Evolutionary conservation across 1,140 invertebrate species (phyloP).

Genomic region (Atta colombica): DNA sequence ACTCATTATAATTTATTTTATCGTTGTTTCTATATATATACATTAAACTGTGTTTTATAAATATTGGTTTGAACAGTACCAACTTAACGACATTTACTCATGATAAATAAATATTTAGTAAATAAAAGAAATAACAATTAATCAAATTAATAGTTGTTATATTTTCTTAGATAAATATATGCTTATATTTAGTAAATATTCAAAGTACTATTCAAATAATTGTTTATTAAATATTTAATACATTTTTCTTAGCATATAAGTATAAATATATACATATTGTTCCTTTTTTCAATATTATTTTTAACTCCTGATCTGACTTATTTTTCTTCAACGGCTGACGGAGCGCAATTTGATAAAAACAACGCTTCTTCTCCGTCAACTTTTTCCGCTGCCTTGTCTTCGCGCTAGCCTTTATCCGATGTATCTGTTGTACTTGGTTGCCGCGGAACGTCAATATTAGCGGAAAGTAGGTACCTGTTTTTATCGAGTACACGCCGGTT

Average conservation of each 20-base stretch:
- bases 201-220: too few species aligned
- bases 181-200: too few species aligned
- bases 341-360: constrained; percentile 32
- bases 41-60: too few species aligned
- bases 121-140: too few species aligned
- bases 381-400: constrained; percentile 31
- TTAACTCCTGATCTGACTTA: not conserved
- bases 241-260: too few species aligned
- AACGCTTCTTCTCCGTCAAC: not conserved
- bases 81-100: too few species aligned
- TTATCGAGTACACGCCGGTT: constrained; percentile 44
- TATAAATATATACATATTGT: not conserved
- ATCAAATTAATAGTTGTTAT: too few species aligned
- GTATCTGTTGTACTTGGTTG: constrained; percentile 31
- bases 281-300: constrained; percentile 15
- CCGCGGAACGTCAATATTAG: constrained; percentile 49
- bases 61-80: too few species aligned
- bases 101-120: too few species aligned
- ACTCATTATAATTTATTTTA: not conserved
- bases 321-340: constrained; percentile 14
- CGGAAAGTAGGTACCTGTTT: constrained; percentile 49
- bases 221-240: too few species aligned
- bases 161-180: too few species aligned
- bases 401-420: constrained; percentile 38
- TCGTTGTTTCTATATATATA: not conserved